phyloP scores from a whole-genome alignment of 2,797 vertebrate genomes.

The Calcarius lapponicus region DNA sequence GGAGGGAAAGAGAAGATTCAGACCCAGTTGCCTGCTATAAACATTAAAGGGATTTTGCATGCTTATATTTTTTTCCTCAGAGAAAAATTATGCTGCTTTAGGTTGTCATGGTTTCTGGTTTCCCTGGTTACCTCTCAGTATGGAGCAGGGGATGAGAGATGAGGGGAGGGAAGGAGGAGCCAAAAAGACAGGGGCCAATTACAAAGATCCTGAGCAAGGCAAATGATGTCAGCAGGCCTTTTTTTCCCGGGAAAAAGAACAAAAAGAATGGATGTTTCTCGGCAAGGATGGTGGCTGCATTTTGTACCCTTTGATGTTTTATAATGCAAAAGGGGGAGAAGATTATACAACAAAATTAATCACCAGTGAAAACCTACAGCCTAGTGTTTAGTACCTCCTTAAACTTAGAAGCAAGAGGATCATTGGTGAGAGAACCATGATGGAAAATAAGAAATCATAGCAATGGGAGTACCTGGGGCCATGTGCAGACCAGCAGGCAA shows the following conservation, averaged over 20 bases:
- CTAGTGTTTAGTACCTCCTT: background rate
- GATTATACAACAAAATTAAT: background rate
- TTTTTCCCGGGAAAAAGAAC: background rate
- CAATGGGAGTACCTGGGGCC: background rate
- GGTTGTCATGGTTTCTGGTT: slow-evolving; percentile 57
- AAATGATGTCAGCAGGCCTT: background rate
- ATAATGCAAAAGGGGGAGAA: background rate
- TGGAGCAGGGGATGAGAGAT: background rate
- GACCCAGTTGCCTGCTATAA: background rate
- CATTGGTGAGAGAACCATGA: background rate
- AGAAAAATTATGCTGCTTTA: slow-evolving; percentile 43
- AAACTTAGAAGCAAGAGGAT: background rate
- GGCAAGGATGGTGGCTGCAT: background rate
- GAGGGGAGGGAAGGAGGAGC: slow-evolving; percentile 18
- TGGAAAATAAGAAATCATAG: background rate
- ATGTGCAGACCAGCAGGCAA: background rate
- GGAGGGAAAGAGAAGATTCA: background rate
- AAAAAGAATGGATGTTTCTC: slow-evolving; percentile 23
- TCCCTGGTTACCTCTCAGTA: slow-evolving; percentile 42
- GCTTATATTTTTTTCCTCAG: background rate
- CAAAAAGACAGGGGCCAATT: background rate
- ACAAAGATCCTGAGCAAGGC: background rate
- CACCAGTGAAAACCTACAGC: background rate
- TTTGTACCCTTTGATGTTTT: background rate
- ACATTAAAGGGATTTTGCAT: slow-evolving; percentile 52